phyloP scores from a whole-genome alignment of 2,113 vertebrate genomes.

The Indicator indicator region DNA sequence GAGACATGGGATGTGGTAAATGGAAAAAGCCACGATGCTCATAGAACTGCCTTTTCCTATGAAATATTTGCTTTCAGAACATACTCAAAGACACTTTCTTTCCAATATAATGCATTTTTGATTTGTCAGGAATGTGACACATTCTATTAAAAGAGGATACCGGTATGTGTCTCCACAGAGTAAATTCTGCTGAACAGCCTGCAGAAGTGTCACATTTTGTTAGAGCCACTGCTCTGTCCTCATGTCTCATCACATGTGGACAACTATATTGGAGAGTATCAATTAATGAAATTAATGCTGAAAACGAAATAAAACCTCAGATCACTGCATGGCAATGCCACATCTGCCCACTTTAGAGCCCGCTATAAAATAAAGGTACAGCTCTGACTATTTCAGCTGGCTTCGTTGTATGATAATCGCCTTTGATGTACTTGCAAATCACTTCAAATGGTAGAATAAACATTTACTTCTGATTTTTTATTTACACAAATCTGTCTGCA shows the following conservation, averaged over 20 bases:
- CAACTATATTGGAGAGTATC: not conserved
- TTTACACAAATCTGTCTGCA: not conserved
- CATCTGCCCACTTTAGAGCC: not conserved
- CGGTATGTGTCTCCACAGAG: not conserved
- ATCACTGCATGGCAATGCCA: not conserved
- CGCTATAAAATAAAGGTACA: not conserved
- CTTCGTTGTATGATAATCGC: not conserved
- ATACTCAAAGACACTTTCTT: conserved; percentile 1
- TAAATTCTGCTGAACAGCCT: conserved; percentile 11
- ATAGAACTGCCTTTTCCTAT: not conserved
- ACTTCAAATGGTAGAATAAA: not conserved
- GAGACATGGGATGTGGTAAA: not conserved
- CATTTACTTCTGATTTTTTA: not conserved
- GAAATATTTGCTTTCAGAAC: not conserved
- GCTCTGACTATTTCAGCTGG: not conserved
- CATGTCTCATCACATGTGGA: not conserved
- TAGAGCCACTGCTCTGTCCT: conserved; percentile 2
- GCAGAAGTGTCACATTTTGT: conserved; percentile 36
- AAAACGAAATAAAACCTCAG: not conserved
- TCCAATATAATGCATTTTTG: conserved; percentile 14
- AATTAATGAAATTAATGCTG: conserved; percentile 23
- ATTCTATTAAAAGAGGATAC: conserved; percentile 18
- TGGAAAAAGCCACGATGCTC: not conserved
- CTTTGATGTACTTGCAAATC: not conserved
- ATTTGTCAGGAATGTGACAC: conserved; percentile 40